A percentile compares a stretch with the other conserved stretches of the same genome.
phyloP scores from a whole-genome alignment of 2,113 vertebrate genomes.

The Sarotherodon lohbergeri region DNA sequence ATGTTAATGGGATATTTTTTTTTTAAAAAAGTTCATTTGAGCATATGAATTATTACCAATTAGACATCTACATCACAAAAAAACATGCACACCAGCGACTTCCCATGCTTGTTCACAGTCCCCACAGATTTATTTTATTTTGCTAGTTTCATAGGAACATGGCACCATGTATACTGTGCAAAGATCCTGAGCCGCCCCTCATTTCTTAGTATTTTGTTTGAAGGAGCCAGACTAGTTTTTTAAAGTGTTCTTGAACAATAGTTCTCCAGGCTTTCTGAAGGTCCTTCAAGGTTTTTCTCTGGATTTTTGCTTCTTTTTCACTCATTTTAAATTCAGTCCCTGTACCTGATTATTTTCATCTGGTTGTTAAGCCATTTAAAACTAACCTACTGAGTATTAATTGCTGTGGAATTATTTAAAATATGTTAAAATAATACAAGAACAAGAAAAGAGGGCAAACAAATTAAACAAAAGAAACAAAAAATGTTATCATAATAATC shows the following conservation, averaged over 20 bases:
- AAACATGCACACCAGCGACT: background rate
- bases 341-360: background rate
- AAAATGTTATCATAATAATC: background rate
- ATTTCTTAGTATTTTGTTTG: background rate
- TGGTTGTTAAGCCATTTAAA: background rate
- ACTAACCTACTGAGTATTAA: background rate
- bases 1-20: background rate
- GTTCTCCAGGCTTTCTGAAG: background rate
- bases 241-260: background rate
- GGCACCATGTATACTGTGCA: background rate
- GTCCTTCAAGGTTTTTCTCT: background rate
- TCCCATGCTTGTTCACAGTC: background rate
- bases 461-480: background rate
- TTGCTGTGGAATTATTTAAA: background rate
- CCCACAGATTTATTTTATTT: background rate
- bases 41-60: background rate
- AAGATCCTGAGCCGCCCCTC: background rate
- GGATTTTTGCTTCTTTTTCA: background rate
- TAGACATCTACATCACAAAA: background rate
- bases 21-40: background rate
- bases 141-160: background rate
- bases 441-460: background rate
- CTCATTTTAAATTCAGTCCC: background rate
- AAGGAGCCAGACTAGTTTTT: background rate
- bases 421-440: background rate